These are phyloP conservation scores for Premnoplex brunnescens DNA, from an alignment of 2,797 vertebrate species.

Conservation along the genomic window DNA sequence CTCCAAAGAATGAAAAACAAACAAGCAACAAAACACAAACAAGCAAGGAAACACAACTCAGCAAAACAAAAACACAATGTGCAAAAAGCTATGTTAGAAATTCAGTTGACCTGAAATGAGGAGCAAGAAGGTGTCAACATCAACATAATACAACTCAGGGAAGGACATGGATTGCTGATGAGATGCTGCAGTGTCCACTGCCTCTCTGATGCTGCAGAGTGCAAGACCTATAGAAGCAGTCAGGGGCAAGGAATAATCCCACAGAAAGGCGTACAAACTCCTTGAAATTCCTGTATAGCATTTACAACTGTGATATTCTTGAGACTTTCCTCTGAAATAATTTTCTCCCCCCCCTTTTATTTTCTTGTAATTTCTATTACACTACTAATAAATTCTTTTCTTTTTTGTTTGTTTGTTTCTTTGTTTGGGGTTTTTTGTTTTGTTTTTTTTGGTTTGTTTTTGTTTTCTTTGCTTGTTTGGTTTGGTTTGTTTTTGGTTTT, in stretches of 20 bases:
- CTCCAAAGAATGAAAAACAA: neutral
- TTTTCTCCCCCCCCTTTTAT: rapidly evolving
- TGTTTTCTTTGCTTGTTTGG: neutral
- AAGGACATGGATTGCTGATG: neutral
- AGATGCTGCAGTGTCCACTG: neutral
- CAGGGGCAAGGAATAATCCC: neutral
- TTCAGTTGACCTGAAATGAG: neutral
- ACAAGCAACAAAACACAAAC: neutral
- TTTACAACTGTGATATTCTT: neutral
- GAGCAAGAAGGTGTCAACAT: neutral
- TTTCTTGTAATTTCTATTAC: neutral
- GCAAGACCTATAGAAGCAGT: neutral
- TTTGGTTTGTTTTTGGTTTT: too few species aligned
- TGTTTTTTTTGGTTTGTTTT: too few species aligned
- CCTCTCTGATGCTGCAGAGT: neutral
- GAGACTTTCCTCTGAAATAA: neutral
- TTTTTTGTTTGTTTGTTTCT: too few species aligned
- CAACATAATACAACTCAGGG: neutral
- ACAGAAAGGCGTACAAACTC: neutral
- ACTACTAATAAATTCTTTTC: neutral
- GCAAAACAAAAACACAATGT: neutral
- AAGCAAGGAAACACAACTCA: neutral
- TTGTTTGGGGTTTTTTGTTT: too few species aligned
- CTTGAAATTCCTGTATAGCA: neutral
- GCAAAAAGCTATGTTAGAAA: neutral